Base-by-base conservation (phyloP, 2,113 vertebrate genomes). In the Menidia beryllina region DNA sequence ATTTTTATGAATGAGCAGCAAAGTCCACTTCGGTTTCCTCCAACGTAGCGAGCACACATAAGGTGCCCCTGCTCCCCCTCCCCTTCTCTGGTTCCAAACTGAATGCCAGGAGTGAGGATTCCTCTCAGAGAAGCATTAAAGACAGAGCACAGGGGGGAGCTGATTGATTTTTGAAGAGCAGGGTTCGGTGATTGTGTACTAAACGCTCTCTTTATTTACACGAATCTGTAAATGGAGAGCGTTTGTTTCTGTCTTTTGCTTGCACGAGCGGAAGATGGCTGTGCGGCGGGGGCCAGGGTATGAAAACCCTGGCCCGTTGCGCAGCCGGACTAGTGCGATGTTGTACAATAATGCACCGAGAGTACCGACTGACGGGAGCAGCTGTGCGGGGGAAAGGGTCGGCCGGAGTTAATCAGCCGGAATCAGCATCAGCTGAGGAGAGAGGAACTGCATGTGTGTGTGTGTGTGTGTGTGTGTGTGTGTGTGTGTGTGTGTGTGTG, bases 371-470 rank as follows among this genome's bases (percentile, higher is more conserved):
- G 87, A 89, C 83, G 82, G 83, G 67, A 85, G 84, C 87, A 92
- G 84, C 90, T 88, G 83, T 68, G 70, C n/a, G 54, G 82, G 77
- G 79, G 75, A 73, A 81, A 86, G 84, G 87, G 89, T 90, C 86
- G 89, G 88, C 65, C 73, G 69, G 77, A 89, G 78, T 85, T 90
- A 90, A 91, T 91, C 89, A 90, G 78, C 72, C 72, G 83, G 79
- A 87, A 89, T 90, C 88, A 89, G 75, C 81, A 88, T 88, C 86
- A 89, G 85, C 80, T 79, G 74, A 82, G 72, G 45, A 75, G 61
- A 69, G 63, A 64, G 47, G 27, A 52, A 53, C 41, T 14, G 47
- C 61, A 24, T 49, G 66, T 64, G 51, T 63, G 58, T 50, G 53
- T 58, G 53, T 61, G 55, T 66, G 41, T 41, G 34, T 24, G 27